A percentile compares a stretch with the other conserved stretches of the same genome.
Evolutionary conservation across 2,888 invertebrate species (phyloP).

Genomic region (Hecatera dysodea): DNA sequence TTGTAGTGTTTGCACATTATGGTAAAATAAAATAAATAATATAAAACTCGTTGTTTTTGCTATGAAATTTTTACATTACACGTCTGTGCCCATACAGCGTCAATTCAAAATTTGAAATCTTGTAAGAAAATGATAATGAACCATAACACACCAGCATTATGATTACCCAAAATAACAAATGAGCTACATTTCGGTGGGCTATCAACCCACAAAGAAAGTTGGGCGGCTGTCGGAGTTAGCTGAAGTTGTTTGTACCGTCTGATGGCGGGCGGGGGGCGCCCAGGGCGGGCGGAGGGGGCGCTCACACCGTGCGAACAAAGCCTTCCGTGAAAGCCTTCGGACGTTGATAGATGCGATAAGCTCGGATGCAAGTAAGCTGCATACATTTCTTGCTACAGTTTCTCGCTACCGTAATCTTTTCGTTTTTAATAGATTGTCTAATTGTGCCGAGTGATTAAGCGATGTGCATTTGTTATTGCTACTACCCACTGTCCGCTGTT

Average conservation of each 20-base stretch:
- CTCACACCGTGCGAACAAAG: constrained; percentile 85
- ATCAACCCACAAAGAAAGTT: constrained; percentile 85
- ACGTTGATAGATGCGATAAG: constrained; percentile 89
- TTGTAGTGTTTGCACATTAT: neutral
- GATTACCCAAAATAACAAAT: constrained; percentile 72
- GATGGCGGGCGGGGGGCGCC: constrained; percentile 73
- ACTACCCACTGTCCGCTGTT: neutral
- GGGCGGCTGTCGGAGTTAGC: constrained; percentile 82
- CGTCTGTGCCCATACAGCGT: neutral
- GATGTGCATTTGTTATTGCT: neutral
- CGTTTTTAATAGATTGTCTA: constrained; percentile 65
- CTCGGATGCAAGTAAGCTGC: constrained; percentile 90
- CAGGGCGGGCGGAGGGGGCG: constrained; percentile 67
- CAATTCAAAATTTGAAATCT: neutral
- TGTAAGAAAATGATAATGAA: neutral
- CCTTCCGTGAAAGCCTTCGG: constrained; percentile 89
- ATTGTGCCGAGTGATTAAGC: constrained; percentile 53
- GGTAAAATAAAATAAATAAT: neutral
- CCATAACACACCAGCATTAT: constrained; percentile 36
- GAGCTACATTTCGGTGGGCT: constrained; percentile 76
- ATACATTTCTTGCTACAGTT: constrained; percentile 88
- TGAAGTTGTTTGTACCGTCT: constrained; percentile 85
- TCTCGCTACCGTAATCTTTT: constrained; percentile 78
- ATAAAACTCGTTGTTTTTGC: neutral
- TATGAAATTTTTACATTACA: neutral